Evolutionary conservation across 2,113 vertebrate genomes (phyloP), one percentile per base, ranked within the genome.

Genomic region (Corapipo altera): DNA sequence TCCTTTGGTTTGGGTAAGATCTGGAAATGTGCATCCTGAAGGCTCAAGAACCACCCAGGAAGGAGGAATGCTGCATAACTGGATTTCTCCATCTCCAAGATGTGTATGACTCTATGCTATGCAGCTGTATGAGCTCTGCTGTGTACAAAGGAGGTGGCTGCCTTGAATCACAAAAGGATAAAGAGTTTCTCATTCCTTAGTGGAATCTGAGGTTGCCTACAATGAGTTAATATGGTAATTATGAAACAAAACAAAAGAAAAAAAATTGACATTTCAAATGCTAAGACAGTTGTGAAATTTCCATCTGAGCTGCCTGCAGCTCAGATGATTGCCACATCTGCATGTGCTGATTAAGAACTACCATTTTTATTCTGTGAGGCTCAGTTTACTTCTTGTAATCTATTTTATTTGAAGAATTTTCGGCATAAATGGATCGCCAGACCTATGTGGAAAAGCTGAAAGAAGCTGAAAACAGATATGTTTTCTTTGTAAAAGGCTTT

Each of bases 11-110:
- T 71, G 80, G 69, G 33, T 22, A 44, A 88, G 43, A 17, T 5
- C 20, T 91, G 58, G 94, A 76, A 95, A 95, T 65, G n/a, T 49
- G 37, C 71, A 71, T 93, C 95, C 92, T 43, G 69, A 76, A 93
- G 95, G 90, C 58, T 69, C 49, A 33, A 75, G 88, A 87, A 52
- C 59, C 58, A 58, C 44, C 44, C 6, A 3, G 73, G 84, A 77
- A 55, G 23, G 90, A 93, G 35, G 88, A 96, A 94, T 95, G 90
- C 78, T 51, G 82, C 32, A 6, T 4, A 62, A 72, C 88, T 1
- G 24, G 77, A 39, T 89, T 73, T 30, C 73, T 61, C 33, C 57
- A 48, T 57, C 66, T 35, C 43, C 48, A 21, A 7, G 69, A 73
- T 28, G 43, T 65, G 9, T 30, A 8, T 4, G 26, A 17, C 37